Base-by-base conservation (phyloP, 2,797 vertebrate species). In the Brachymystax lenok region DNA sequence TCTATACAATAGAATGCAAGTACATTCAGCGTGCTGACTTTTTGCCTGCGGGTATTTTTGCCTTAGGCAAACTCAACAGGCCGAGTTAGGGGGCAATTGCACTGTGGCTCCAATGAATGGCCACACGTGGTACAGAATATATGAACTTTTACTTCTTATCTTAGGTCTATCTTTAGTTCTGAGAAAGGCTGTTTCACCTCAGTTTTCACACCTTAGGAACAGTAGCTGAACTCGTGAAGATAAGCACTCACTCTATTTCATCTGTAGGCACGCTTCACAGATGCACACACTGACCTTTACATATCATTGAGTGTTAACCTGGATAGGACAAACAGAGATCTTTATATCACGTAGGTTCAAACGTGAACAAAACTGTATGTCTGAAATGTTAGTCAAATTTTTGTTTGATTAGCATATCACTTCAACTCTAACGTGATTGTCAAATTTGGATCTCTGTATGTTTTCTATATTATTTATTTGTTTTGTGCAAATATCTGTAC, bases 201-300 rank as follows among this genome's bases (percentile, higher is more conserved):
- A 76, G 61, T 69, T 74, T 72, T 87, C 77, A 80, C 86, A 80
- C 81, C 79, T 83, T 27, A 35, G 64, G 66, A 76, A 74, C 14
- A 28, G 46, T 35, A 74, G 68, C 40, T 24, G 64, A 74, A 81
- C 27, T 28, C 66, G 63, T 46, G 59, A 73, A 35, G 74, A 78
- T 77, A 75, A 73, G 27, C 72, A 52, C 28, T 50, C 46, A 33
- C 51, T 69, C 54, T 71, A 77, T 80, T 71, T 63, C 30, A 51
- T 35, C 35, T 64, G 19, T 17, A 69, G 27, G 56, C 69, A 67
- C 8, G 16, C 10, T 28, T 35, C 27, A 35, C 73, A 63, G 7
- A 63, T 13, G 10, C 24, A 63, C 5, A 63, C 21, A 10, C 28
- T 50, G 8, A 50, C 69, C 8, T 21, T 63, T 24, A 61, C 21